These are phyloP conservation scores for Trogon melanurus DNA, from an alignment of 2,113 vertebrate species.

Conservation along the genomic window DNA sequence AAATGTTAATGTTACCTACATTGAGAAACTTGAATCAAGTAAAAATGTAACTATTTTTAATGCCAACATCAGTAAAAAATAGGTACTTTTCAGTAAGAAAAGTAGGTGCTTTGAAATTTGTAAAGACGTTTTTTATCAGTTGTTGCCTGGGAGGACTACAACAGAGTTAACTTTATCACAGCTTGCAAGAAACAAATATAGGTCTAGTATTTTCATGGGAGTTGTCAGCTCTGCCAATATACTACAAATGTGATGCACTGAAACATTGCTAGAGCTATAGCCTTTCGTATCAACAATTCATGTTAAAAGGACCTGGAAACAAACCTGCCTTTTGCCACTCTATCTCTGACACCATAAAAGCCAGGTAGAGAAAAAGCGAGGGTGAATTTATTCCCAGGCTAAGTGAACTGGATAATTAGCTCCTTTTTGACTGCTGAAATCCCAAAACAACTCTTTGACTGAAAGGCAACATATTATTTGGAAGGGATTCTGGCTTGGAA, in stretches of 20 bases:
- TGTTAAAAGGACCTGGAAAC: background rate
- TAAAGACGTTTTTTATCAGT: background rate
- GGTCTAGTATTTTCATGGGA: background rate
- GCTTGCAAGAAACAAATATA: background rate
- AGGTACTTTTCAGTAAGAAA: background rate
- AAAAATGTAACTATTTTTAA: background rate
- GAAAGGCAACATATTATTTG: background rate
- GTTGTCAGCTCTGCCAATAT: background rate
- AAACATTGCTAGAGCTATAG: background rate
- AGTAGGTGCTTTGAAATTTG: background rate
- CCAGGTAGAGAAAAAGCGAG: background rate
- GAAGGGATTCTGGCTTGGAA: background rate
- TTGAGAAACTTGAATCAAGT: background rate
- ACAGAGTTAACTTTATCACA: background rate
- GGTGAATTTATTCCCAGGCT: background rate
- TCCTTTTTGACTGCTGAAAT: constrained; percentile 1
- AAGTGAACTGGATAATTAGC: background rate
- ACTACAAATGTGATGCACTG: background rate
- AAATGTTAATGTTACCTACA: background rate
- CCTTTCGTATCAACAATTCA: background rate
- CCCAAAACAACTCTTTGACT: background rate
- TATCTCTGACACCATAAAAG: background rate
- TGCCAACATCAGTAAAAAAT: background rate
- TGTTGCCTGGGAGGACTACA: background rate
- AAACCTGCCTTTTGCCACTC: background rate